Base-by-base conservation (phyloP, 2,888 invertebrate genomes). In the Ennomos fuscantarius region DNA sequence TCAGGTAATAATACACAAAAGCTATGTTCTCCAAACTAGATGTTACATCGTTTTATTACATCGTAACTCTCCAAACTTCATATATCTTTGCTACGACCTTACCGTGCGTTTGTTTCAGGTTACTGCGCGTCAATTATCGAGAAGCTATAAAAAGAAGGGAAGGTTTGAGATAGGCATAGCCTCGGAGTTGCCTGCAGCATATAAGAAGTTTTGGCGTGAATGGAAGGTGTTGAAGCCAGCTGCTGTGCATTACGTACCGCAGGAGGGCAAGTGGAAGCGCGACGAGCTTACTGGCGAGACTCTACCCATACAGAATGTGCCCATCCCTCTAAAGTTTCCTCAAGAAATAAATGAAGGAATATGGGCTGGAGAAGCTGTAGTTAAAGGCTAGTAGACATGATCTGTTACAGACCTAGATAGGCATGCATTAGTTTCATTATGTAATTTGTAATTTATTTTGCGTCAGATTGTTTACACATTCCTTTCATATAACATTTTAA, bases 311-410 rank as follows among this genome's bases (percentile, higher is more conserved):
- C 96, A 97, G 79, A 96, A 97, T 88, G 74, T 94, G 40, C 94
- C 96, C 33, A 84, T 99, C 33, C 96, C 96, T 1, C 76, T 98
- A 1, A 94, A 94, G 64, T 96, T 94, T 80, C 97, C 99, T 0
- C 90, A 93, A 37, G 97, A 99, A 88, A 92, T 95, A 54, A 92
- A 99, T 79, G 76, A 94, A 42, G 99, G 99, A 34, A 93, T 99
- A 65, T 99, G 99, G 99, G 99, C 99, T 63, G 99, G 99, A 8
- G 99, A 99, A 92, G 97, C 96, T 34, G 94, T 99, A 0, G 91
- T 99, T 15, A 96, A 97, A 92, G 99, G 92, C 89, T 63, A 45
- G 44, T 41, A 37, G 24, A 55, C 46, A 45, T 24, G 24, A 5
- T 12, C 8, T 12, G 11, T 9, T 41, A 11, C 24, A 24, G 0